Percentiles rank a stretch among this genome's conserved stretches.
phyloP scores from a whole-genome alignment of 2,797 vertebrate species.

The Syncerus caffer region DNA sequence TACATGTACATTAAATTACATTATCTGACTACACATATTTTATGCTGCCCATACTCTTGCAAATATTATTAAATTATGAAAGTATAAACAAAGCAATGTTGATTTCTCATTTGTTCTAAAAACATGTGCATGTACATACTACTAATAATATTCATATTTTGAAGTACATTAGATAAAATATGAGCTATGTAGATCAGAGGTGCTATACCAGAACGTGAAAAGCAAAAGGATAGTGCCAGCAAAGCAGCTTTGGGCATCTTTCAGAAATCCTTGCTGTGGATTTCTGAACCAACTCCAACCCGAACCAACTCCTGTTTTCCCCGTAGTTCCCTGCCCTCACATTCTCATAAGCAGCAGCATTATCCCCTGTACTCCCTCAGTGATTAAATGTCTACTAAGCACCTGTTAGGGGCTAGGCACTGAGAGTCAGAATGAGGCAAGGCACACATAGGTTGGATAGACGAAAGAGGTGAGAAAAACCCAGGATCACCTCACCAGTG shows the following conservation, averaged over 20 bases:
- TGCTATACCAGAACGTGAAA: neutral
- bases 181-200: neutral
- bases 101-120: neutral
- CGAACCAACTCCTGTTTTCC: neutral
- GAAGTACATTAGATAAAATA: neutral
- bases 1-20: neutral
- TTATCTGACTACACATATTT: constrained; percentile 16
- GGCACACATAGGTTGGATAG: neutral
- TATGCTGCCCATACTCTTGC: neutral
- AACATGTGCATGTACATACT: neutral
- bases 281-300: neutral
- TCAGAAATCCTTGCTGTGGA: neutral
- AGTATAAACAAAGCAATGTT: neutral
- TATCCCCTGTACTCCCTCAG: neutral
- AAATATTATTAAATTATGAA: constrained; percentile 37
- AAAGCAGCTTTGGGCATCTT: neutral
- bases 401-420: neutral
- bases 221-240: neutral
- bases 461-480: neutral
- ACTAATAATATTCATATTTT: constrained; percentile 5
- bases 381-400: neutral
- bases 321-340: neutral
- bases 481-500: neutral
- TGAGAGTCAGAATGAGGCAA: neutral
- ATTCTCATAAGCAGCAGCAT: neutral